Conservation (phyloP, 2,113 vertebrate species). For the Cebus imitator region DNA sequence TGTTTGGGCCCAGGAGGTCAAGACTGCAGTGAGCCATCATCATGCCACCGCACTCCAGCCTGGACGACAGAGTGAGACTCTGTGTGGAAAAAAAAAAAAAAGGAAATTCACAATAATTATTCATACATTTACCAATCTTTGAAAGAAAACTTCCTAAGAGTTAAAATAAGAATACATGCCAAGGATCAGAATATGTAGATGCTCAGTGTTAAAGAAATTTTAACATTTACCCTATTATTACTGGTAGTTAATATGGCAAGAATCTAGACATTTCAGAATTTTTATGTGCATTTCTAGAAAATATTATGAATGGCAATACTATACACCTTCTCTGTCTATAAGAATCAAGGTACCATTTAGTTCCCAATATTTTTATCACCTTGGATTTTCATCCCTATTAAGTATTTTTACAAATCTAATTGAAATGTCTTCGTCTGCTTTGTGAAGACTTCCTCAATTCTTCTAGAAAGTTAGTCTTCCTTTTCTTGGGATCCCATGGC, state of each 20-base stretch:
- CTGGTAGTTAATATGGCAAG: slow-evolving; percentile 3
- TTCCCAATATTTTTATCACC: background rate
- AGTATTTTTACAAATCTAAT: slow-evolving; percentile 22
- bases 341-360: slow-evolving; percentile 17
- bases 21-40: too few species aligned
- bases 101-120: slow-evolving; percentile 44
- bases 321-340: background rate
- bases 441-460: background rate
- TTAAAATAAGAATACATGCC: slow-evolving; percentile 42
- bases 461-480: background rate
- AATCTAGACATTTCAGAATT: slow-evolving; percentile 14
- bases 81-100: too few species aligned
- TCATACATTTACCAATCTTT: slow-evolving; percentile 37
- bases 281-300: slow-evolving; percentile 26
- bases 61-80: too few species aligned
- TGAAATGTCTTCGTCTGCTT: background rate
- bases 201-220: slow-evolving; percentile 44
- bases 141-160: slow-evolving; percentile 55
- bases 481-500: background rate
- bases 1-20: too few species aligned
- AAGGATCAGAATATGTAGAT: slow-evolving; percentile 18
- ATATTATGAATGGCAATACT: slow-evolving; percentile 29
- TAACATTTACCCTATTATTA: slow-evolving; percentile 50
- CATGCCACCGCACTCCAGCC: too few species aligned
- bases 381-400: slow-evolving; percentile 3